A percentile compares a stretch with the other conserved stretches of the same genome.
Evolutionary conservation across 2,888 invertebrate genomes (phyloP).

Genomic region (Drosophila parthenogenetica): DNA sequence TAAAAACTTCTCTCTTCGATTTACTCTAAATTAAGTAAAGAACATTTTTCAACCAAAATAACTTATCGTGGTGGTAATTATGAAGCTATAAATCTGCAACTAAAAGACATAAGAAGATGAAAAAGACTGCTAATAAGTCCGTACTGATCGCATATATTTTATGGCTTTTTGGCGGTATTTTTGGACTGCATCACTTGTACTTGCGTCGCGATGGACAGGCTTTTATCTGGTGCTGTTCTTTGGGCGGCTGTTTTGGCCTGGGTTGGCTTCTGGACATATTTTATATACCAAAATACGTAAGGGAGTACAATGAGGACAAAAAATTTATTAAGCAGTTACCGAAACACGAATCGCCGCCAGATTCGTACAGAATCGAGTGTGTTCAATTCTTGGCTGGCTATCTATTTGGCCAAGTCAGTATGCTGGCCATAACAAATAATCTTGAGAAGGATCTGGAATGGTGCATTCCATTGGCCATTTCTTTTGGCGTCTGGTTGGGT

Average conservation of each 20-base stretch:
- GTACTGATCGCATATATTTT: slow-evolving; percentile 91
- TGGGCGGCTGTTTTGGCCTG: slow-evolving; percentile 94
- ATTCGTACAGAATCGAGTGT: slow-evolving; percentile 86
- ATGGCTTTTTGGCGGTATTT: slow-evolving; percentile 94
- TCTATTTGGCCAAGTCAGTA: not conserved
- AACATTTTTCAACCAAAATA: not conserved
- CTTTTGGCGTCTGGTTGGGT: slow-evolving; percentile 94
- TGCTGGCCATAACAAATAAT: slow-evolving; percentile 91
- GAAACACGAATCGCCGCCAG: slow-evolving; percentile 90
- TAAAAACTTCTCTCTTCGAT: no score
- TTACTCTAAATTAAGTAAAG: no score
- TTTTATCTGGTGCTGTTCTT: slow-evolving; percentile 94
- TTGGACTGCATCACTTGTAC: slow-evolving; percentile 96
- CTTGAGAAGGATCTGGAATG: slow-evolving; percentile 85
- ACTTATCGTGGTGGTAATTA: not conserved
- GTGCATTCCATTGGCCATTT: slow-evolving; percentile 89
- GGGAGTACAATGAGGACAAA: slow-evolving; percentile 91
- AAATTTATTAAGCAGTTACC: slow-evolving; percentile 88
- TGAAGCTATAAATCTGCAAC: no score
- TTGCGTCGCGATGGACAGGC: slow-evolving; percentile 94
- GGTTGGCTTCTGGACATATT: slow-evolving; percentile 95
- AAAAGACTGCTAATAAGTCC: slow-evolving; percentile 85
- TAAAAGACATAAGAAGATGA: not conserved
- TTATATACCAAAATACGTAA: slow-evolving; percentile 93
- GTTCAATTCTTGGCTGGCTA: not conserved